Conservation (phyloP, 2,113 vertebrate genomes). For the Antechinus flavipes region DNA sequence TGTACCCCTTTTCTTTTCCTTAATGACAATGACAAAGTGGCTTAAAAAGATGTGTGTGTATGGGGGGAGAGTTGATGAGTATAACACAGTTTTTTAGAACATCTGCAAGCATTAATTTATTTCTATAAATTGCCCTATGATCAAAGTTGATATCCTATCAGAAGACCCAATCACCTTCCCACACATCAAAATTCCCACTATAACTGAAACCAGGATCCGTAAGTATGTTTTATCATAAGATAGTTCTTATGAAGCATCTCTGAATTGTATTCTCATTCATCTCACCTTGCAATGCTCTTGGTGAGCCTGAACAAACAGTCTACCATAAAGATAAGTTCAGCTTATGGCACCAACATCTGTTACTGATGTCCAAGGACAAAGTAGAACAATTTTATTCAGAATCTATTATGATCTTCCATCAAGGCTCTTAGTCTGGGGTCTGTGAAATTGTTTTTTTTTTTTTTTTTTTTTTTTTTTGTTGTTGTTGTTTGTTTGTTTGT, state of each 20-base stretch:
- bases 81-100: not conserved
- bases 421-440: not conserved
- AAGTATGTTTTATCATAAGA: not conserved
- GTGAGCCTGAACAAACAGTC: not conserved
- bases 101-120: not conserved
- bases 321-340: not conserved
- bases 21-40: not conserved
- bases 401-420: not conserved
- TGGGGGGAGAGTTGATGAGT: not conserved
- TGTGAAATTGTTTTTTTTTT: not conserved
- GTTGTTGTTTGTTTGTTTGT: too few relatives aligned
- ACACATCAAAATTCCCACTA: not conserved
- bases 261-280: not conserved
- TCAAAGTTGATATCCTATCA: not conserved
- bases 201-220: not conserved
- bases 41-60: not conserved
- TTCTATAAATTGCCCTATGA: not conserved
- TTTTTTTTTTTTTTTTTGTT: too few relatives aligned
- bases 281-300: not conserved
- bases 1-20: not conserved
- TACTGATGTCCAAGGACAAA: not conserved
- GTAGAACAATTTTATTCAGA: not conserved
- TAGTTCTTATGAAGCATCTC: not conserved
- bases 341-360: not conserved
- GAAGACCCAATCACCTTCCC: not conserved